Percentiles rank a stretch among this genome's conserved stretches.
Evolutionary conservation across 1,140 invertebrate species (phyloP).

Genomic region (Monomorium pharaonis): DNA sequence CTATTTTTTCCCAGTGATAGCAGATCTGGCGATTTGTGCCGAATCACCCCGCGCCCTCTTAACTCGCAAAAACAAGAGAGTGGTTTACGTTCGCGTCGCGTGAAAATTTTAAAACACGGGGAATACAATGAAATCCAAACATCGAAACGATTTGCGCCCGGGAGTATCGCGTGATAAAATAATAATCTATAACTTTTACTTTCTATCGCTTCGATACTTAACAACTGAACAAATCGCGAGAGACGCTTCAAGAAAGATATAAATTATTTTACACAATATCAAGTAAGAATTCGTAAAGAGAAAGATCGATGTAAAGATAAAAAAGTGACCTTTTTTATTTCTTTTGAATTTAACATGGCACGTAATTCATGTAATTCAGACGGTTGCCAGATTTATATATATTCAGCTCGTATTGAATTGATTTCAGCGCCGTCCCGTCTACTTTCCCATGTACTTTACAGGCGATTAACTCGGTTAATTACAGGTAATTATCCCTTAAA

Average conservation of each 20-base stretch:
- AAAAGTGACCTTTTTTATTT: neutral
- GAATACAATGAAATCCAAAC: neutral
- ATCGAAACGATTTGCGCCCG: neutral
- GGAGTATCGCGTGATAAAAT: neutral
- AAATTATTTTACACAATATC: neutral
- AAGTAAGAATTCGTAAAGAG: neutral
- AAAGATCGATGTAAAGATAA: neutral
- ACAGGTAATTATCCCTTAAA: slow-evolving; percentile 62
- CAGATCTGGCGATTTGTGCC: neutral
- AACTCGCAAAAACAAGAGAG: neutral
- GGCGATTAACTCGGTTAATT: slow-evolving; percentile 60
- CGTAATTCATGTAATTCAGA: slow-evolving; percentile 23
- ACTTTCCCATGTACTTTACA: slow-evolving; percentile 26
- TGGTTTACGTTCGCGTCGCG: neutral
- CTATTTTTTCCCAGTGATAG: neutral
- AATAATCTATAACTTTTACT: neutral
- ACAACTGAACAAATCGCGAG: neutral
- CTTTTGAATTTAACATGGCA: neutral
- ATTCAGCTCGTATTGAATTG: slow-evolving; percentile 49
- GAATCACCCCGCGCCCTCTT: neutral
- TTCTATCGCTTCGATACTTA: neutral
- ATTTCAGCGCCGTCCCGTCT: slow-evolving; percentile 30
- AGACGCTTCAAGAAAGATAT: neutral
- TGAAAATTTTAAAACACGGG: neutral
- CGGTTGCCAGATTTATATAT: slow-evolving; percentile 30